These are phyloP conservation scores for Megamerina dolium DNA, from an alignment of 2,888 invertebrate species.

Conservation along the genomic window DNA sequence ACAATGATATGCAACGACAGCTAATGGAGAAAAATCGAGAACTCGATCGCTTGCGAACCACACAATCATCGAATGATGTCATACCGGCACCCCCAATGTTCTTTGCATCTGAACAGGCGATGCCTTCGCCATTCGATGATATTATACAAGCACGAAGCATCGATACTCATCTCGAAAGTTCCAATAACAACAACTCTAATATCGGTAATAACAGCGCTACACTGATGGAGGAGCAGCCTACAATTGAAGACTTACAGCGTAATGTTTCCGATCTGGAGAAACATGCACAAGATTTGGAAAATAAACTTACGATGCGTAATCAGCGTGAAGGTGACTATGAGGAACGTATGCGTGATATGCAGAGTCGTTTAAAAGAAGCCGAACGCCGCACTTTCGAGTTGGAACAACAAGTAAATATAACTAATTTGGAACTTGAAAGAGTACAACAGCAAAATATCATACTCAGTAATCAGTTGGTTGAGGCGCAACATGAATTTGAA, in stretches of 20 bases:
- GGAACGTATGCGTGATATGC: constrained; percentile 25
- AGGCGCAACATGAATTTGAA: constrained; percentile 4
- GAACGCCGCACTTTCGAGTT: constrained; percentile 17
- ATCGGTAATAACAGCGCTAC: neutral
- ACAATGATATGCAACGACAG: constrained; percentile 26
- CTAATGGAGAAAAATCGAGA: constrained; percentile 24
- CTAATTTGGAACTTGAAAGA: neutral
- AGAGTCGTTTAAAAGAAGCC: constrained; percentile 12
- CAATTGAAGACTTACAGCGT: constrained; percentile 43
- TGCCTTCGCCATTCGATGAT: constrained; percentile 43
- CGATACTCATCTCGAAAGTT: constrained; percentile 6
- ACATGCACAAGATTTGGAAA: constrained; percentile 45
- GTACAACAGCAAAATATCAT: neutral
- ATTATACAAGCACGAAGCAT: constrained; percentile 32
- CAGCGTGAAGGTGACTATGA: constrained; percentile 32
- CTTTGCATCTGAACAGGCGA: constrained; percentile 32
- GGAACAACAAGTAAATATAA: constrained; percentile 13
- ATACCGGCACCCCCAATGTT: constrained; percentile 37
- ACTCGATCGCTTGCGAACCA: constrained; percentile 23
- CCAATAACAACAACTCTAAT: constrained; percentile 14
- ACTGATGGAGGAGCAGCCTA: constrained; percentile 39
- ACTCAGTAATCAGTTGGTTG: constrained; percentile 1
- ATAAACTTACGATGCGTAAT: constrained; percentile 40
- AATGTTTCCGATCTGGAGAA: constrained; percentile 48
- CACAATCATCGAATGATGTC: constrained; percentile 16